Evolutionary conservation across 2,113 vertebrate species (phyloP).

Genomic region (Arothron firmamentum): DNA sequence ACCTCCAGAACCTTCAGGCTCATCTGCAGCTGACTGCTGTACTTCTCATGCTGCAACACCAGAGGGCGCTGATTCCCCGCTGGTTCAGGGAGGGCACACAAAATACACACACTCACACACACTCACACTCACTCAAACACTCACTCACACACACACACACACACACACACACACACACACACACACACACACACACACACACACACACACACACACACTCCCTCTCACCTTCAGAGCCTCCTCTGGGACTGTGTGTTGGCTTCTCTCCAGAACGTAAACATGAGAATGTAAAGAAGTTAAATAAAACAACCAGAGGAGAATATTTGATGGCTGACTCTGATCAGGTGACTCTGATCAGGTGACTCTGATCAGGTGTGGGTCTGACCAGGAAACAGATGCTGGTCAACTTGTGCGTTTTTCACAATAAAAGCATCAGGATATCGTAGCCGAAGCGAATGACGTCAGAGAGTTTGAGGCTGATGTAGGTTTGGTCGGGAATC

Average conservation of each 20-base stretch:
- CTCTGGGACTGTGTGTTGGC: slow-evolving; percentile 94
- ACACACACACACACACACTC: slow-evolving; percentile 14
- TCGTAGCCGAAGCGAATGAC: slow-evolving; percentile 95
- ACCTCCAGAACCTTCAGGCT: slow-evolving; percentile 66
- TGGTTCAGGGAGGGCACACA: slow-evolving; percentile 8
- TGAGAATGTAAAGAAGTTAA: slow-evolving; percentile 86
- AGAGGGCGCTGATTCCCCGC: slow-evolving; percentile 10
- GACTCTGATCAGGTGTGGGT: no score
- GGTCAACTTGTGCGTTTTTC: no score
- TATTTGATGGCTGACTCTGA: neutral
- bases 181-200: slow-evolving; percentile 9
- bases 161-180: slow-evolving; percentile 11
- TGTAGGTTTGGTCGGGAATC: slow-evolving; percentile 97
- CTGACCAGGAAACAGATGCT: no score
- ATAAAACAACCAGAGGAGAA: slow-evolving; percentile 25
- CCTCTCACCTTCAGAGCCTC: slow-evolving; percentile 88
- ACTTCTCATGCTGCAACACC: slow-evolving; percentile 89
- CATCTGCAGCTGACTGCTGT: slow-evolving; percentile 93
- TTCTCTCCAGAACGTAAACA: slow-evolving; percentile 89
- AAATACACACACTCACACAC: slow-evolving; percentile 12
- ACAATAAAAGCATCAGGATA: slow-evolving; percentile 80
- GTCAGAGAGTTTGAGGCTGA: slow-evolving; percentile 89
- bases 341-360: no score
- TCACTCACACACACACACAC: slow-evolving; percentile 7
- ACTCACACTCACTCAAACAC: no score